Percentiles rank a stretch among this genome's conserved stretches.
Conservation (phyloP, 2,888 invertebrate species). For the Morinoia aosen region DNA sequence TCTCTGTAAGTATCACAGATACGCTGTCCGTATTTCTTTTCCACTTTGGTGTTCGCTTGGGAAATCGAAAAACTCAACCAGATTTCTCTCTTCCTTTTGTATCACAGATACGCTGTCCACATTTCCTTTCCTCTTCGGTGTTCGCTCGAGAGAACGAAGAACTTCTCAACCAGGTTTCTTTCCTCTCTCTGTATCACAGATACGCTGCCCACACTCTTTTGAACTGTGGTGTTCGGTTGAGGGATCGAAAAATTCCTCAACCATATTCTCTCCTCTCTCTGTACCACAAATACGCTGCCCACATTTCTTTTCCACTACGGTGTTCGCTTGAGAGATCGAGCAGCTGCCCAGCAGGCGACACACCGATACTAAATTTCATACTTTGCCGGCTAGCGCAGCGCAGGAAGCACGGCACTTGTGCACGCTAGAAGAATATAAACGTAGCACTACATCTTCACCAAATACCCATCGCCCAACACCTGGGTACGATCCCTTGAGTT, state of each 20-base stretch:
- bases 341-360: background rate
- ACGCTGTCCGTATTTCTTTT: background rate
- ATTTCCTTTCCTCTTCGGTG: background rate
- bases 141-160: background rate
- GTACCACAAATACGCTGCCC: background rate
- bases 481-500: background rate
- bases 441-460: background rate
- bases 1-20: background rate
- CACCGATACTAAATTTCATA: background rate
- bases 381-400: background rate
- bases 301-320: background rate
- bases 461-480: background rate
- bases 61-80: background rate
- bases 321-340: background rate
- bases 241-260: background rate
- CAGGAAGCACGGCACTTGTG: background rate
- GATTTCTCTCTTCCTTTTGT: too few species aligned
- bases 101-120: background rate
- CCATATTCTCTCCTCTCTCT: background rate
- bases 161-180: background rate
- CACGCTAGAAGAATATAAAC: background rate
- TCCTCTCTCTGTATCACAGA: too few species aligned
- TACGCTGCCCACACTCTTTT: too few species aligned
- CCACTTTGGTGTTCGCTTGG: background rate
- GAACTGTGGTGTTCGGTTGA: background rate